Evolutionary conservation across 2,797 vertebrate species (phyloP).

Genomic region (Thaleichthys pacificus): DNA sequence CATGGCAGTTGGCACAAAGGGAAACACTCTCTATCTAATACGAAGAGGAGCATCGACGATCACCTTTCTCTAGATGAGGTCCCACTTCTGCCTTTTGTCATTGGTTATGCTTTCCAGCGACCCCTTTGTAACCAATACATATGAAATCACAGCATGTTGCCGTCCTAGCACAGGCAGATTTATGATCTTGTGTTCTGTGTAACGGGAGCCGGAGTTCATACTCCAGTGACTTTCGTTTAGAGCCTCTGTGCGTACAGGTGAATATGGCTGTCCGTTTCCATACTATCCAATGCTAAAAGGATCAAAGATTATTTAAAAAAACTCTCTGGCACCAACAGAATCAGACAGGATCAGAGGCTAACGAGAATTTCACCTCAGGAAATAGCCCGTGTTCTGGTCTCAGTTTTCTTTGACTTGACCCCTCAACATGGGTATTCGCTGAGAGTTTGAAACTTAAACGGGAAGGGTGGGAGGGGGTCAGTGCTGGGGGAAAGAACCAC

Average conservation of each 20-base stretch:
- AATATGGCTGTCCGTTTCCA: slow-evolving; percentile 59
- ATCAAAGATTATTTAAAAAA: slow-evolving; percentile 25
- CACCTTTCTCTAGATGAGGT: slow-evolving; percentile 48
- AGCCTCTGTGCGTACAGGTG: slow-evolving; percentile 50
- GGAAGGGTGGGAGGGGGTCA: too few species aligned
- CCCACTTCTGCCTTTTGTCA: slow-evolving; percentile 46
- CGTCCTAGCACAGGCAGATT: slow-evolving; percentile 61
- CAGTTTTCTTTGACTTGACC: slow-evolving; percentile 69
- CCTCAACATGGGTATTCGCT: slow-evolving; percentile 74
- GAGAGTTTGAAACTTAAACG: slow-evolving; percentile 74
- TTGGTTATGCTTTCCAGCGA: slow-evolving; percentile 62
- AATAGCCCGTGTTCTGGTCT: slow-evolving; percentile 61
- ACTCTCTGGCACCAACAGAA: slow-evolving; percentile 19
- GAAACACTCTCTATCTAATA: slow-evolving; percentile 17
- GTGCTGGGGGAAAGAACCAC: slow-evolving; percentile 5
- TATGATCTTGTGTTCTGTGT: slow-evolving; percentile 63
- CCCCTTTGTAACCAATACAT: slow-evolving; percentile 68
- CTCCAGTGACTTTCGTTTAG: slow-evolving; percentile 58
- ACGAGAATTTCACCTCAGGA: slow-evolving; percentile 68
- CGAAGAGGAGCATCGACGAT: slow-evolving; percentile 28
- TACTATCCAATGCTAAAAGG: slow-evolving; percentile 60
- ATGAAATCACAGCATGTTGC: slow-evolving; percentile 65
- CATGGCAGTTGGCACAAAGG: slow-evolving; percentile 30
- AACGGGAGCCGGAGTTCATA: slow-evolving; percentile 59
- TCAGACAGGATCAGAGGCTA: slow-evolving; percentile 58